Conservation (phyloP, 2,888 invertebrate species). For the Melieria crassipennis region DNA sequence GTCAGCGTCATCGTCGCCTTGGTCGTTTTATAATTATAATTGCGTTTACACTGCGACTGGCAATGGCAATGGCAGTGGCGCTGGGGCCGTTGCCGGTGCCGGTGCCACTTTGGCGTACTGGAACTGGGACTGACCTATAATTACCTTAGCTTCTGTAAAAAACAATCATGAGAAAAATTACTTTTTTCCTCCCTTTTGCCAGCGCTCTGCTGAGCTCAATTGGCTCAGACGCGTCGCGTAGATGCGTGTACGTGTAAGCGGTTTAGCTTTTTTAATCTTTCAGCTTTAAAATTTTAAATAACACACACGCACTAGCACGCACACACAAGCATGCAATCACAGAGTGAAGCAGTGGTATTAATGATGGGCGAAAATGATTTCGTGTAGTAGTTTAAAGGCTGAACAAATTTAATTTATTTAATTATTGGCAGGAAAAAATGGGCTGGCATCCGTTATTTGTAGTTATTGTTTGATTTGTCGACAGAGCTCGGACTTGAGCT, state of each 20-base stretch:
- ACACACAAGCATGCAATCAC: constrained; percentile 36
- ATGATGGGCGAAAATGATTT: constrained; percentile 14
- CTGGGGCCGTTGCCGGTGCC: constrained; percentile 6
- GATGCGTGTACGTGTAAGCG: too few species aligned
- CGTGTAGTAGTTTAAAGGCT: constrained; percentile 4
- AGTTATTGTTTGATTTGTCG: too few species aligned
- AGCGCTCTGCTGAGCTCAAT: too few species aligned
- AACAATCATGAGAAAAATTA: constrained; percentile 57
- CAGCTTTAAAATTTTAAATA: too few species aligned
- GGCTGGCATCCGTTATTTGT: too few species aligned
- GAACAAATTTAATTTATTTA: constrained; percentile 18
- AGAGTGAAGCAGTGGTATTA: constrained; percentile 8
- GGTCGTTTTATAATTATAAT: constrained; percentile 30
- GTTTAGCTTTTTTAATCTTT: too few species aligned
- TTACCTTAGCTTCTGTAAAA: constrained; percentile 48
- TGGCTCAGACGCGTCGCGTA: too few species aligned
- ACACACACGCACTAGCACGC: constrained; percentile 47
- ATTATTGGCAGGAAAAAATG: not conserved
- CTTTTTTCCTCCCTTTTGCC: constrained; percentile 44
- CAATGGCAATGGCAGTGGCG: constrained; percentile 17
- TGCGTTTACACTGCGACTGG: constrained; percentile 27
- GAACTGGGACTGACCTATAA: constrained; percentile 51
- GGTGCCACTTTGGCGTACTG: constrained; percentile 23
- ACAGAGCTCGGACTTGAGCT: too few species aligned
- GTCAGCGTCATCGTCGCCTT: constrained; percentile 18